A percentile compares a stretch with the other conserved stretches of the same genome.
phyloP scores from a whole-genome alignment of 1,140 invertebrate species.

The Steinernema khuongi region DNA sequence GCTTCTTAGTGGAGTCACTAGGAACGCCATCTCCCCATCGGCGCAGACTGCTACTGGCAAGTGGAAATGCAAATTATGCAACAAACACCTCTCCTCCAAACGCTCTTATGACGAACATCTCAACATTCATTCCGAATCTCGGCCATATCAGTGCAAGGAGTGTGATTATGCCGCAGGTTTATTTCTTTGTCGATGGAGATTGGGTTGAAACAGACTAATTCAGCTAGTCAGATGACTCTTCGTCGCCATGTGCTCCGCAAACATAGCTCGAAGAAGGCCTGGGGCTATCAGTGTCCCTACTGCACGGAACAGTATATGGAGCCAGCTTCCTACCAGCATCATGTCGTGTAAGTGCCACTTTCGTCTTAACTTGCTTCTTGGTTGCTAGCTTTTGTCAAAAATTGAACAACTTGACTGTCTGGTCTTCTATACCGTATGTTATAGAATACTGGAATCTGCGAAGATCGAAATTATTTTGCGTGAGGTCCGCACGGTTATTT shows the following conservation, averaged over 20 bases:
- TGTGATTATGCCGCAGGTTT: constrained; percentile 56
- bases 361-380: constrained; percentile 28
- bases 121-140: constrained; percentile 46
- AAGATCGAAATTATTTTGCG: neutral
- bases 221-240: constrained; percentile 58
- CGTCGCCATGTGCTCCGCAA: constrained; percentile 53
- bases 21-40: neutral
- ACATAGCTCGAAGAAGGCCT: constrained; percentile 45
- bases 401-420: too few relatives aligned
- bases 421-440: too few relatives aligned
- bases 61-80: constrained; percentile 1
- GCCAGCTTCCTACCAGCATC: constrained; percentile 57
- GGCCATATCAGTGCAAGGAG: constrained; percentile 53
- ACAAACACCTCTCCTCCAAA: constrained; percentile 48
- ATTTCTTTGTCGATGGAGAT: neutral
- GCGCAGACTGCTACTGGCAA: neutral
- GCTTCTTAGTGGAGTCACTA: neutral
- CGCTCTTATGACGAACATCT: constrained; percentile 54
- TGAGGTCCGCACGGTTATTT: neutral
- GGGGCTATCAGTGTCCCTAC: constrained; percentile 56
- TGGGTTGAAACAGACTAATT: constrained; percentile 25
- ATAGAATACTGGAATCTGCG: neutral
- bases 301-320: constrained; percentile 55
- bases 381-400: too few relatives aligned
- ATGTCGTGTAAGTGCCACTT: constrained; percentile 44